A percentile compares a stretch with the other conserved stretches of the same genome.
phyloP scores from a whole-genome alignment of 1,140 invertebrate species.

The Aphelinus atriplicis region DNA sequence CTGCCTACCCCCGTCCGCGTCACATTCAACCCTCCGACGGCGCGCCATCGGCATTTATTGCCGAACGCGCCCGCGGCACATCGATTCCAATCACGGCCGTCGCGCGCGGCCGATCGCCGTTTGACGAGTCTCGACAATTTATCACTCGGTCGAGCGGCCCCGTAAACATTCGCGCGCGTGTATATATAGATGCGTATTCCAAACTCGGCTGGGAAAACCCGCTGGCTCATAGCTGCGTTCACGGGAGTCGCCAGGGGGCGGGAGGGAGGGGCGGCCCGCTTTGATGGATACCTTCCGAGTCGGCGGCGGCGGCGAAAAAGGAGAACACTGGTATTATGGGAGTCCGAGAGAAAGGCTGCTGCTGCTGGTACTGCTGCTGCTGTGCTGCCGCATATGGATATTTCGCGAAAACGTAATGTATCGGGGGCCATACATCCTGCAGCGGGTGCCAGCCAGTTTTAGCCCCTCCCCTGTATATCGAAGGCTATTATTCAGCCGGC shows the following conservation, averaged over 20 bases:
- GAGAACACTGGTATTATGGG: slow-evolving; percentile 31
- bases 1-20: too few relatives aligned
- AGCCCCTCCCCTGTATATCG: slow-evolving; percentile 16
- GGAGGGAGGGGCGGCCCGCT: neutral
- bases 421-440: slow-evolving; percentile 30
- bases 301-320: neutral
- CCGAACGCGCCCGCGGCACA: too few relatives aligned
- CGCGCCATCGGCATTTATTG: too few relatives aligned
- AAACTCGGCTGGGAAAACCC: neutral
- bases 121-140: too few relatives aligned
- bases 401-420: slow-evolving; percentile 40
- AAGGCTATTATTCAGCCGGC: slow-evolving; percentile 42
- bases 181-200: neutral
- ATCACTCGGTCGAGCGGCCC: too few relatives aligned
- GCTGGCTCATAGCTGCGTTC: neutral
- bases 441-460: neutral
- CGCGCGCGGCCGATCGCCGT: too few relatives aligned
- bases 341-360: neutral
- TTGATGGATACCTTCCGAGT: slow-evolving; percentile 27
- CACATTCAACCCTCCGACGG: too few relatives aligned
- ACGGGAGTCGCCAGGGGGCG: neutral
- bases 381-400: slow-evolving; percentile 22
- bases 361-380: too few relatives aligned
- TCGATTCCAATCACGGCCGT: too few relatives aligned
- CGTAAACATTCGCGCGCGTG: neutral